Evolutionary conservation across 2,113 vertebrate genomes (phyloP), one percentile per base, ranked within the genome.

Genomic region (Malurus melanocephalus): DNA sequence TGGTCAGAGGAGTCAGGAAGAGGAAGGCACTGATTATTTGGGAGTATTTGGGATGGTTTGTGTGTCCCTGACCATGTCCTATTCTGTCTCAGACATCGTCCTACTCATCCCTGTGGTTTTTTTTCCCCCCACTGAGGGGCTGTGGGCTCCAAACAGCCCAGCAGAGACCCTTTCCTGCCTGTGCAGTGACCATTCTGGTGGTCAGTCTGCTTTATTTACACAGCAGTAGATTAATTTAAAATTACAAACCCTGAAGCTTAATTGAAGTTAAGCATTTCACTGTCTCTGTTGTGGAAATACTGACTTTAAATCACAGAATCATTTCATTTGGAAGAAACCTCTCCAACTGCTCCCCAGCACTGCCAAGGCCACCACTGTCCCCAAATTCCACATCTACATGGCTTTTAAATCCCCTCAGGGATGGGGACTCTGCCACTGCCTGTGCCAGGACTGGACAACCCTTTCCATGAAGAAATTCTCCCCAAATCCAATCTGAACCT

Each of bases 71-170:
- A 45, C 64, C 48, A 2, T 84, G 33, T 38, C 59, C 68, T 81
- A 60, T 57, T 92, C 83, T 62, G 76, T 69, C 88, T 89, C 95
- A 72, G 62, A 78, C 85, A 49, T 68, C 71, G 27, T 56, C 49
- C 32, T 21, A 16, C 65, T 84, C 64, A 85, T 35, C 81, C 33
- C 10, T 56, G 81, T 69, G 92, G 46, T 82, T 86, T 62, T 35
- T 51, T 52, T 81, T 57, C 49, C 11, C 21, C 62, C 35, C 8
- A 0, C 42, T 52, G 86, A 79, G 62, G 48, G 32, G 52, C n/a
- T 77, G 42, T 64, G 80, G 33, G 3, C 55, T 62, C 55, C 32
- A 16, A 86, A 19, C 16, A 85, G 56, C 40, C 49, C 60, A 32
- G 56, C 33, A 22, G 2, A 72, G 60, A 35, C 26, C 6, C 11